A percentile compares a stretch with the other conserved stretches of the same genome.
Evolutionary conservation across 2,888 invertebrate species (phyloP).

Genomic region (Eupeodes luniger): DNA sequence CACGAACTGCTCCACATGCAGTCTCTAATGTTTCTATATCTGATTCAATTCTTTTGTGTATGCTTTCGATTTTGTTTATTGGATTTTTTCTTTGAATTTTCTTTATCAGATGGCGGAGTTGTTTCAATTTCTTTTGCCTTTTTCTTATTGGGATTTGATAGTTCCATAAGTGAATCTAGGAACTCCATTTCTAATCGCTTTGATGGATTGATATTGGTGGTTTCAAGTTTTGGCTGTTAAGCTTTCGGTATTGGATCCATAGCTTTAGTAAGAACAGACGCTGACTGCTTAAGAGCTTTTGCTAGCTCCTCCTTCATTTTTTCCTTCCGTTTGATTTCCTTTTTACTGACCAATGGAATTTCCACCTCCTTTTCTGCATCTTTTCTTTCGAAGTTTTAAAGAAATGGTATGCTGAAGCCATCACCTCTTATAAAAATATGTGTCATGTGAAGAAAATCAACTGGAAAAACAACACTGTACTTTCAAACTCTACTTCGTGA

Average conservation of each 20-base stretch:
- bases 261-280: conserved; percentile 49
- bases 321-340: conserved; percentile 77
- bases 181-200: conserved; percentile 70
- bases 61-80: conserved; percentile 16
- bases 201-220: not conserved
- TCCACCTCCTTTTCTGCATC: conserved; percentile 40
- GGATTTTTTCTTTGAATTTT: conserved; percentile 53
- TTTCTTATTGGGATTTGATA: conserved; percentile 48
- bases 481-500: too few species aligned
- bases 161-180: conserved; percentile 56
- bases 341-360: conserved; percentile 64
- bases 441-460: too few species aligned
- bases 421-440: too few species aligned
- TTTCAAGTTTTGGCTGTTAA: not conserved
- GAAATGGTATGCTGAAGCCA: too few species aligned
- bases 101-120: conserved; percentile 65
- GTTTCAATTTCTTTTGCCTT: conserved; percentile 58
- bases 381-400: too few species aligned
- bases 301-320: conserved; percentile 75
- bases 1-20: conserved; percentile 80
- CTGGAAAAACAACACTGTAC: too few species aligned
- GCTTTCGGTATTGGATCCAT: conserved; percentile 20
- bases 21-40: conserved; percentile 70
- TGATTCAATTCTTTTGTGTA: conserved; percentile 34
- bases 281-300: conserved; percentile 77